These are phyloP conservation scores for Connochaetes taurinus DNA, from an alignment of 2,113 vertebrate species.

Conservation along the genomic window DNA sequence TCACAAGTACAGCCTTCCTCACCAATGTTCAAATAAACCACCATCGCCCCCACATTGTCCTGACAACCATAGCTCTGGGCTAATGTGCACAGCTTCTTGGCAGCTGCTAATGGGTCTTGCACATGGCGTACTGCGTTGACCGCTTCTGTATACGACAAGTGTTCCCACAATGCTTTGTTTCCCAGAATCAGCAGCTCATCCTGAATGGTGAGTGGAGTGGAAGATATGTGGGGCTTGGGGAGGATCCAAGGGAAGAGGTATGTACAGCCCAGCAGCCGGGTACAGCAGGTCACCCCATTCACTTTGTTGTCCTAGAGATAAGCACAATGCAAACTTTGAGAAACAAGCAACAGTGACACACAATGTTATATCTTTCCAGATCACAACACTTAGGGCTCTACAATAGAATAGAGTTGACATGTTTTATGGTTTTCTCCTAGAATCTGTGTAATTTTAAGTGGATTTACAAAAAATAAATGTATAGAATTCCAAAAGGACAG, in stretches of 20 bases:
- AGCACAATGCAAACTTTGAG: constrained; percentile 47
- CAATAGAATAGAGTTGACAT: background rate
- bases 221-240: constrained; percentile 91
- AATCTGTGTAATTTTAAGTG: background rate
- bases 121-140: constrained; percentile 87
- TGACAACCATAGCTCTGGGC: constrained; percentile 96
- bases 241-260: constrained; percentile 95
- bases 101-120: constrained; percentile 88
- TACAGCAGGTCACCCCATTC: constrained; percentile 97
- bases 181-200: constrained; percentile 95
- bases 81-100: constrained; percentile 94
- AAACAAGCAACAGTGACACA: background rate
- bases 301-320: constrained; percentile 95
- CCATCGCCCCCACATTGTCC: constrained; percentile 92
- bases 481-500: constrained; percentile 21
- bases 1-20: constrained; percentile 94
- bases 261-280: constrained; percentile 94
- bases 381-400: background rate
- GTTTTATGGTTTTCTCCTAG: background rate
- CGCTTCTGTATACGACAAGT: constrained; percentile 89
- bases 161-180: constrained; percentile 92
- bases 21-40: constrained; percentile 88
- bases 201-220: constrained; percentile 87
- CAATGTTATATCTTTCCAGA: background rate
- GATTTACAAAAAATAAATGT: constrained; percentile 11